Conservation (phyloP, 1,140 invertebrate species). For the Sesamia nonagrioides region DNA sequence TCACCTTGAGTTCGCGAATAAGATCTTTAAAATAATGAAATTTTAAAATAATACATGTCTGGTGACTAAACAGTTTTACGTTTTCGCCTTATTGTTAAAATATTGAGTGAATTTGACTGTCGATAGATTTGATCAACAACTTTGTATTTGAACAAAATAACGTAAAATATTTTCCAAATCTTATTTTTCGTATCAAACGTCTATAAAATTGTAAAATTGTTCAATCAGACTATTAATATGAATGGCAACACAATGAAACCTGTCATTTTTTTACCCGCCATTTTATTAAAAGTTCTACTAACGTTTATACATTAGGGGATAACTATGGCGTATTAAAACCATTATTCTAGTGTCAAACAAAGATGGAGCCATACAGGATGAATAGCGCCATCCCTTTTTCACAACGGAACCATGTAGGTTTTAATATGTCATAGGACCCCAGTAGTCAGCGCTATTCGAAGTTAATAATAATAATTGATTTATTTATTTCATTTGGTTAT, state of each 20-base stretch:
- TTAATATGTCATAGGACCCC: too few relatives aligned
- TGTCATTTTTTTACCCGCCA: background rate
- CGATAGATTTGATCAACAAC: constrained; percentile 10
- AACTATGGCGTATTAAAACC: too few relatives aligned
- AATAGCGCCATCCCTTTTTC: too few relatives aligned
- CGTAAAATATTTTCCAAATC: background rate
- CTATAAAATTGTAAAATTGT: background rate
- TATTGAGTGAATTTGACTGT: background rate
- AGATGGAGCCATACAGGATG: too few relatives aligned
- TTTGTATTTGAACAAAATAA: constrained; percentile 5
- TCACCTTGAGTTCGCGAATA: constrained; percentile 12
- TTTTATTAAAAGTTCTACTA: background rate
- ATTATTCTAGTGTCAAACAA: too few relatives aligned
- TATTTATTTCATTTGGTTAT: too few relatives aligned
- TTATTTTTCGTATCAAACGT: background rate
- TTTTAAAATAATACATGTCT: constrained; percentile 3
- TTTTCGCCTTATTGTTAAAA: constrained; percentile 9
- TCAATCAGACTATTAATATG: background rate
- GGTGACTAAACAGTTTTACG: background rate
- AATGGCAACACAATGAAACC: background rate
- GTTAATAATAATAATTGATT: too few relatives aligned
- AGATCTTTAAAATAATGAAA: background rate
- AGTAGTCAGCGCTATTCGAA: too few relatives aligned
- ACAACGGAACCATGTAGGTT: too few relatives aligned
- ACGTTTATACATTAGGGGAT: too few relatives aligned